Conservation (phyloP, 1,140 invertebrate genomes). For the Hypothenemus hampei region DNA sequence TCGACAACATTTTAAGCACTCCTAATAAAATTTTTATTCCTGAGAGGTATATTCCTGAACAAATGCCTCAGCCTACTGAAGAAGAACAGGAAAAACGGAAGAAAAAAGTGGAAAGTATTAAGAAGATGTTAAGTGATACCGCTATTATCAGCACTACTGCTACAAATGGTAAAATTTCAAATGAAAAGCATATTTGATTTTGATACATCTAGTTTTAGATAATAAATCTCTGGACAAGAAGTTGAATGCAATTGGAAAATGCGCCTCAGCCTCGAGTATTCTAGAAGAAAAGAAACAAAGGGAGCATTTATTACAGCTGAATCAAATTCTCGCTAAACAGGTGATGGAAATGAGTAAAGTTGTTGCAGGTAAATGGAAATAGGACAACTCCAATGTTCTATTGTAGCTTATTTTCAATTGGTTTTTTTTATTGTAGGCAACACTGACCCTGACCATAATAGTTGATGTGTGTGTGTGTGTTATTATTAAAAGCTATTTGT, state of each 20-base stretch:
- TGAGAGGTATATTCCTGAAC: slow-evolving; percentile 85
- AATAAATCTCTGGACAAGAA: slow-evolving; percentile 32
- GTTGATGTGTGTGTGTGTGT: slow-evolving; percentile 29
- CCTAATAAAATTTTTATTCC: slow-evolving; percentile 89
- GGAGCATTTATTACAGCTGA: slow-evolving; percentile 80
- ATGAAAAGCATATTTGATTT: neutral
- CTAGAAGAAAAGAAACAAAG: slow-evolving; percentile 77
- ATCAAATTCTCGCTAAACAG: slow-evolving; percentile 88
- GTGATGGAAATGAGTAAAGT: slow-evolving; percentile 92
- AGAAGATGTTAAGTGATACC: slow-evolving; percentile 80
- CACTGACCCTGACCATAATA: slow-evolving; percentile 17
- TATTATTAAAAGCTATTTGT: slow-evolving; percentile 15
- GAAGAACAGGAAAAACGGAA: slow-evolving; percentile 76
- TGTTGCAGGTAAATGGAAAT: slow-evolving; percentile 66
- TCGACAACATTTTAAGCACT: slow-evolving; percentile 76
- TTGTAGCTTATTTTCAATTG: neutral
- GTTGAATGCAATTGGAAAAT: slow-evolving; percentile 31
- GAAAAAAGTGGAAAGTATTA: slow-evolving; percentile 85
- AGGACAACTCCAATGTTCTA: neutral
- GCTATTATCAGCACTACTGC: slow-evolving; percentile 46
- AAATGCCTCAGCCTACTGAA: slow-evolving; percentile 72
- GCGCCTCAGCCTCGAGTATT: slow-evolving; percentile 39
- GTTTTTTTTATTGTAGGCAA: slow-evolving; percentile 21
- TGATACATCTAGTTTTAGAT: slow-evolving; percentile 19
- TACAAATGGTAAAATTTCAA: slow-evolving; percentile 7